Base-by-base conservation (phyloP, 1,140 invertebrate genomes). In the Zaprionus ghesquierei region DNA sequence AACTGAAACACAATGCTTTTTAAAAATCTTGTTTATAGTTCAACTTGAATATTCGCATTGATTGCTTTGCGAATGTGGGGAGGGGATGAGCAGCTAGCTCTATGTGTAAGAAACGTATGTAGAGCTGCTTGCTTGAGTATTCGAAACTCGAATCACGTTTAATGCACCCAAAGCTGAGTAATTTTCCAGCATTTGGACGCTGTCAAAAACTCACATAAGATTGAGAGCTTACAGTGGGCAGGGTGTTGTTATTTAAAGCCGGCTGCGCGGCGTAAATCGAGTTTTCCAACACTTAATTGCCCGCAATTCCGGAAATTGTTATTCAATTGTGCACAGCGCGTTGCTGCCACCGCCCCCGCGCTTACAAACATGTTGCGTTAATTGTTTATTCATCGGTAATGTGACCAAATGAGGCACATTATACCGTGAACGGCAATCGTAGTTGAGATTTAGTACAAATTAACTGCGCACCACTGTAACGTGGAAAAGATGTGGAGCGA, bases 151-250 rank as follows among this genome's bases (percentile, higher is more conserved):
- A 69, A 62, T 69, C 64, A 69, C 54, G 55, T 41, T 31, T 55
- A 64, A 31, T 51, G 20, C 25, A 33, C 22, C 35, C 33, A 58
- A 41, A 55, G 59, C 72, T 70, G 66, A 70, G 72, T 75, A 75
- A 75, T 75, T 75, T 75, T 75, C 72, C 66, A 75, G 66, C 69
- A 66, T 63, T 70, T 63, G 51, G 50, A 70, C 53, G 50, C 35
- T 75, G 59, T 70, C 59, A 27, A 68, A 68, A 70, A 64, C 61
- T 63, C 58, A 69, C 65, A 73, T 31, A 49, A 69, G 64, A 61
- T 62, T 74, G 59, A 69, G 71, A 31, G 31, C 20, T 15, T 49
- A 74, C 71, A 74, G 71, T 74, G 71, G 72, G 23, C 29, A 29
- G 25, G 35, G 10, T 18, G 13, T 18, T 18, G 13, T 18, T 12